phyloP scores from a whole-genome alignment of 2,113 vertebrate genomes.

The Apodemus speciosus region DNA sequence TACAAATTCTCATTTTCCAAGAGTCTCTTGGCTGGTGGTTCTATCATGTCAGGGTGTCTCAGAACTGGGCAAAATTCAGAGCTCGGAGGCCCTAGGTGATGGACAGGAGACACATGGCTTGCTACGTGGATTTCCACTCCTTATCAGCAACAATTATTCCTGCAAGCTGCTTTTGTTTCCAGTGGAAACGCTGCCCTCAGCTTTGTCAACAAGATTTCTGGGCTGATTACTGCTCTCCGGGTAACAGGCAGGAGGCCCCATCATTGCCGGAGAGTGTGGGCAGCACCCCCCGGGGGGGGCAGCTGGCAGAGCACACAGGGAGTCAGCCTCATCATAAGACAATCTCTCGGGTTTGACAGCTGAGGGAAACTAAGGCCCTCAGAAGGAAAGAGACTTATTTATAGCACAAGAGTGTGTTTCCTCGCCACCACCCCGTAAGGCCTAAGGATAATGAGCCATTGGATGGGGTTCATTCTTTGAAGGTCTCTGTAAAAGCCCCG shows the following conservation, averaged over 20 bases:
- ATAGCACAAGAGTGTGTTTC: not conserved
- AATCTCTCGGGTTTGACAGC: not conserved
- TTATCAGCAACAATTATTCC: slow-evolving; percentile 74
- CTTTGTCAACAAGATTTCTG: slow-evolving; percentile 76
- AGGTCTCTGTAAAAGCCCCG: not conserved
- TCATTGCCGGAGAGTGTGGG: slow-evolving; percentile 7
- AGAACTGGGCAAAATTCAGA: not conserved
- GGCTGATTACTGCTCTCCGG: slow-evolving; percentile 56
- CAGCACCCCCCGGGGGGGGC: not conserved
- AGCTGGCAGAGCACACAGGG: not conserved
- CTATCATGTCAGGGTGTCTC: not conserved
- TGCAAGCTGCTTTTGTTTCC: slow-evolving; percentile 70
- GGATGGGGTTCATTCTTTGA: not conserved
- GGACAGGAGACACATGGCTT: not conserved
- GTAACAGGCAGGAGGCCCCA: slow-evolving; percentile 46
- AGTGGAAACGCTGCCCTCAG: slow-evolving; percentile 77
- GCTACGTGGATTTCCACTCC: slow-evolving; percentile 58
- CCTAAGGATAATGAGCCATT: not conserved
- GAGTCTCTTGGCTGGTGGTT: not conserved
- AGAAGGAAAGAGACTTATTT: not conserved
- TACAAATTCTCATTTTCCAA: not conserved
- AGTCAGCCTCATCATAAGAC: not conserved
- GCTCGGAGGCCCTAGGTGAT: not conserved
- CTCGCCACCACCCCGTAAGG: not conserved
- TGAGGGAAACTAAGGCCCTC: not conserved